Conservation (phyloP, 2,113 vertebrate genomes). For the Cyprinus carpio region DNA sequence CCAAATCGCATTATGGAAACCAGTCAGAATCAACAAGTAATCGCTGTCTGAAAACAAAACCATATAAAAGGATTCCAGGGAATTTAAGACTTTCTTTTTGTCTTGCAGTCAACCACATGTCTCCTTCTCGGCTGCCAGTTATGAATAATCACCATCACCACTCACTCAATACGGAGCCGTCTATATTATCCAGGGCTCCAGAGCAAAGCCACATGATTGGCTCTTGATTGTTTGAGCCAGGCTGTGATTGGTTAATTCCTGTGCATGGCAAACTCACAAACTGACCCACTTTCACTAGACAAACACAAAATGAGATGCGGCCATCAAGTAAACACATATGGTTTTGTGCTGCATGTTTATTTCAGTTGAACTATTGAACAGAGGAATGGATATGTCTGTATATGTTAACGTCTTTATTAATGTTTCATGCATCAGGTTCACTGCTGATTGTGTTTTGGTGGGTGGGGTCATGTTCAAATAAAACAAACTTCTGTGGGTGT, state of each 20-base stretch:
- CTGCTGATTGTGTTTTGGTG: neutral
- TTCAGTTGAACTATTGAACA: neutral
- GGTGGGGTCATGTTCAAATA: neutral
- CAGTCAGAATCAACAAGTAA: conserved; percentile 6
- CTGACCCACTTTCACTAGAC: conserved; percentile 6
- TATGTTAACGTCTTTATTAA: neutral
- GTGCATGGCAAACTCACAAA: neutral
- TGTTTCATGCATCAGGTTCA: neutral
- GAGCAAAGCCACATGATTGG: conserved; percentile 33
- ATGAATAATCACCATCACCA: conserved; percentile 9
- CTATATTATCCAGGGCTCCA: conserved; percentile 28
- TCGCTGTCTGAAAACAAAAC: conserved; percentile 1
- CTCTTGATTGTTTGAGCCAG: neutral
- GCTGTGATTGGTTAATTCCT: conserved; percentile 3
- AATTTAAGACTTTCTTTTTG: conserved; percentile 15
- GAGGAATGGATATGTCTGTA: neutral
- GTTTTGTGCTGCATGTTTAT: neutral
- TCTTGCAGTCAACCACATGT: neutral
- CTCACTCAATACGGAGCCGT: conserved; percentile 18
- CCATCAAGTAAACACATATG: conserved; percentile 11
- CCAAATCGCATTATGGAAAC: neutral
- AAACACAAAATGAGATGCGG: neutral
- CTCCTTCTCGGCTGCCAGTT: conserved; percentile 8
- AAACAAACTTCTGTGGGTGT: conserved; percentile 1
- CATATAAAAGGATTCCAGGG: neutral